Percentiles rank a stretch among this genome's conserved stretches.
Evolutionary conservation across 23 tunicate species (phyloP).

Genomic region (Phallusia fumigata): DNA sequence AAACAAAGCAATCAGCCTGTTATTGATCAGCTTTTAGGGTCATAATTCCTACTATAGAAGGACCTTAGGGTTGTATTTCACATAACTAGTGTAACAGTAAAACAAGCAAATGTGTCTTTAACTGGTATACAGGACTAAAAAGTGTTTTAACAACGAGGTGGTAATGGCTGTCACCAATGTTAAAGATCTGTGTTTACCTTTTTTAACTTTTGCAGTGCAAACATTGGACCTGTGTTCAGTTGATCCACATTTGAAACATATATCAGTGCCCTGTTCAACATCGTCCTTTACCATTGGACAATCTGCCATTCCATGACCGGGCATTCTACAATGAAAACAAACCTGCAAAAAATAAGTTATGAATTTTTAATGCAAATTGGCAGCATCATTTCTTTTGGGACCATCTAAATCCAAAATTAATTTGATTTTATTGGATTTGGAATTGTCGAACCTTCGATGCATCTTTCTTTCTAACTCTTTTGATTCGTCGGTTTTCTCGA

Average conservation of each 20-base stretch:
- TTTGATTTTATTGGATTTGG: not conserved
- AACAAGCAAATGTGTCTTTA: too few species aligned
- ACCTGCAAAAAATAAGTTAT: constrained; percentile 27
- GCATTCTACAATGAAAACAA: constrained; percentile 95
- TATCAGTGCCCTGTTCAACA: constrained; percentile 58
- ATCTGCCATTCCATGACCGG: constrained; percentile 99
- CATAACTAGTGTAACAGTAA: too few species aligned
- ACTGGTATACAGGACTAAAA: not conserved
- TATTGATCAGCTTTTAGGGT: too few species aligned
- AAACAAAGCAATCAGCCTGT: too few species aligned
- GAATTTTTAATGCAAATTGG: too few species aligned
- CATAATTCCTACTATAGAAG: too few species aligned
- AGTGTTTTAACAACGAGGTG: too few species aligned
- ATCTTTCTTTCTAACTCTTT: constrained; percentile 47
- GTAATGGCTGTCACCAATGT: too few species aligned
- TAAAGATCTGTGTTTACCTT: constrained; percentile 7
- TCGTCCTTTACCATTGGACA: constrained; percentile 80
- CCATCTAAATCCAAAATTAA: too few species aligned
- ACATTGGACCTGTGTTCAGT: constrained; percentile 71
- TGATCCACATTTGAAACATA: constrained; percentile 91
- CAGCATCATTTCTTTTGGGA: too few species aligned
- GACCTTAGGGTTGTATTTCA: too few species aligned
- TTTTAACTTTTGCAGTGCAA: constrained; percentile 62
- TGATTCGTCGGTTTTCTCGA: constrained; percentile 67
- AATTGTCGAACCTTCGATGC: constrained; percentile 43